phyloP scores from a whole-genome alignment of 2,797 vertebrate species.

The Lithobates pipiens region DNA sequence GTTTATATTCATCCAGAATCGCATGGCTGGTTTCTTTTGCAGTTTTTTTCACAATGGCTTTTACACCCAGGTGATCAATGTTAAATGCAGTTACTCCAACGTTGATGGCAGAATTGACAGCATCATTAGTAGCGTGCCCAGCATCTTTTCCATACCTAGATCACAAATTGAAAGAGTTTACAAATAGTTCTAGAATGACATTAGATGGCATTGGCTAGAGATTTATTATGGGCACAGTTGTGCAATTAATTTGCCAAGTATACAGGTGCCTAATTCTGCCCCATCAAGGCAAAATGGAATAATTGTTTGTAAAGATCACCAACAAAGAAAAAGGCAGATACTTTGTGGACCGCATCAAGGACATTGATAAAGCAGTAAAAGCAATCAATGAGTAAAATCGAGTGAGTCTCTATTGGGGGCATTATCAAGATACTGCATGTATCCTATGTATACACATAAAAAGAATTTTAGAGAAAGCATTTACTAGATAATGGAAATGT shows the following conservation, averaged over 20 bases:
- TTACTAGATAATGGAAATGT: no score
- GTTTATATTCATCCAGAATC: conserved; percentile 90
- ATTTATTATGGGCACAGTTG: not conserved
- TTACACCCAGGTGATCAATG: conserved; percentile 93
- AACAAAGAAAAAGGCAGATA: no score
- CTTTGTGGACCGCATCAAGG: no score
- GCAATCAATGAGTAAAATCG: no score
- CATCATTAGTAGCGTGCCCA: conserved; percentile 90
- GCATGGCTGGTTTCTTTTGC: conserved; percentile 90
- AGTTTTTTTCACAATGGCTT: conserved; percentile 92
- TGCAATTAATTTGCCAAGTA: conserved; percentile 2
- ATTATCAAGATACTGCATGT: no score
- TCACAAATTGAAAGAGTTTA: not conserved
- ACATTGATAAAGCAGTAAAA: not conserved
- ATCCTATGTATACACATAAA: no score
- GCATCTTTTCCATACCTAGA: conserved; percentile 91
- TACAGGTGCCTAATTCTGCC: no score
- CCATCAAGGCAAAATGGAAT: not conserved
- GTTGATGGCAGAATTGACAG: conserved; percentile 94
- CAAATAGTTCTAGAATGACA: not conserved
- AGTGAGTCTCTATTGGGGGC: no score
- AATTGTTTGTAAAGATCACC: no score
- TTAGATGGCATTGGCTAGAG: not conserved
- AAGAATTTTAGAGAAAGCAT: not conserved
- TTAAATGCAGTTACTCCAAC: conserved; percentile 93